Evolutionary conservation across 2,888 invertebrate genomes (phyloP).

Genomic region (Meloe dianella): DNA sequence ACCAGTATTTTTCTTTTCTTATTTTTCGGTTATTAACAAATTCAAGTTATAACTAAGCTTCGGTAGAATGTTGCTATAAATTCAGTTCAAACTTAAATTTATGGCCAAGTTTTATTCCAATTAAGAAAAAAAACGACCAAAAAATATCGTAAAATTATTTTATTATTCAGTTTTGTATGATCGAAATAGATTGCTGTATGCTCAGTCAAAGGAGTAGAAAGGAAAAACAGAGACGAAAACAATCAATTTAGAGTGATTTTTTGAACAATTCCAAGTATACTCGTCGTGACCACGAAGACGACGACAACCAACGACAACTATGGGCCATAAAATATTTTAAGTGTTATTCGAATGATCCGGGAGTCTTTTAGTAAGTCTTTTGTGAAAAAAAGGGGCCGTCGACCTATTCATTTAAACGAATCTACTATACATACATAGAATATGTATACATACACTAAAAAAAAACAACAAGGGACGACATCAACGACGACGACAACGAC

Average conservation of each 20-base stretch:
- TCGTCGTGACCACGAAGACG: not conserved
- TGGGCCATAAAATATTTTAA: not conserved
- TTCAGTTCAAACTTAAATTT: not conserved
- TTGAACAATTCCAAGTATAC: conserved; percentile 9
- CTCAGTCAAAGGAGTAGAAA: too few relatives aligned
- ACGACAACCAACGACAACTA: not conserved
- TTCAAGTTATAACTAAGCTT: conserved; percentile 1
- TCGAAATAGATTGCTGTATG: not conserved
- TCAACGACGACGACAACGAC: not conserved
- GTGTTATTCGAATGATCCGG: conserved; percentile 1
- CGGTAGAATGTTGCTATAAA: not conserved
- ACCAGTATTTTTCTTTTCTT: not conserved
- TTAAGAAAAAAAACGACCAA: not conserved
- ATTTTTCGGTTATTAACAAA: not conserved
- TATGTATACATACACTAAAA: not conserved
- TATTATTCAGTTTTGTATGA: not conserved
- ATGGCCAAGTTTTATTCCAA: not conserved
- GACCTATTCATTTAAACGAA: conserved; percentile 12
- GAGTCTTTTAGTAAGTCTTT: conserved; percentile 3
- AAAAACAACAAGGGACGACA: not conserved
- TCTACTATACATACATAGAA: conserved; percentile 6
- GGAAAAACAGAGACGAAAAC: not conserved
- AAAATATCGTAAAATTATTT: not conserved
- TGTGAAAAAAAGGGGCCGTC: conserved; percentile 8
- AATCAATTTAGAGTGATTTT: not conserved